Evolutionary conservation across 1,140 invertebrate genomes (phyloP).

Genomic region (Tribolium castaneum): DNA sequence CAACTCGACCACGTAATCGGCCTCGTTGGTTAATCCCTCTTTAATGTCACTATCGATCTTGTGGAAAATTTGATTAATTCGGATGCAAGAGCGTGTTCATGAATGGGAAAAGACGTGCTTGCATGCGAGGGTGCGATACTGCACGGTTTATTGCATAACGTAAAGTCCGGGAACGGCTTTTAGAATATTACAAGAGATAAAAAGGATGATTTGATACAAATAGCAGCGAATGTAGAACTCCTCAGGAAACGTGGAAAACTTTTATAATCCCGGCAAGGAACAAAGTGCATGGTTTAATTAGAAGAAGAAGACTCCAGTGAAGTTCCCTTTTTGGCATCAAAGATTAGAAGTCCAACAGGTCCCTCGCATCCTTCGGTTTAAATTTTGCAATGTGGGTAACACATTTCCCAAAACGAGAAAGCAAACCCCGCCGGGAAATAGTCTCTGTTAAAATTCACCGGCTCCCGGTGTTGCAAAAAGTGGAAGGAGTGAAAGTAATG

Average conservation of each 20-base stretch:
- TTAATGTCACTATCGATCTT: background rate
- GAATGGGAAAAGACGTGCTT: background rate
- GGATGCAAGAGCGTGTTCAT: background rate
- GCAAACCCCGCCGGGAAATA: background rate
- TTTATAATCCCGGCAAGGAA: no score
- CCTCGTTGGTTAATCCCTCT: background rate
- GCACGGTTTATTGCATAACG: background rate
- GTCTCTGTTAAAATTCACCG: background rate
- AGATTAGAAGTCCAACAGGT: no score
- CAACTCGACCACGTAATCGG: conserved; percentile 32
- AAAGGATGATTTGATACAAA: background rate
- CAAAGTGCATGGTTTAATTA: no score
- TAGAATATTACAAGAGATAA: background rate
- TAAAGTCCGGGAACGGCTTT: background rate
- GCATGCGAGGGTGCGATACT: background rate
- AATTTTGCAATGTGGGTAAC: no score
- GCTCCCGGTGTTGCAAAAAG: background rate
- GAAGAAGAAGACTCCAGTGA: no score
- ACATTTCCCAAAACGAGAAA: no score
- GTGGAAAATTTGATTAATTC: background rate
- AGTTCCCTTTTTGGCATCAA: no score
- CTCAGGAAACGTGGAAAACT: no score
- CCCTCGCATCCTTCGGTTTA: no score
- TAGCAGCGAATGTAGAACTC: background rate
- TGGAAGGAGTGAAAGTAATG: background rate